A percentile compares a stretch with the other conserved stretches of the same genome.
Evolutionary conservation across 2,888 invertebrate genomes (phyloP).

Genomic region (Abrostola triplasia): DNA sequence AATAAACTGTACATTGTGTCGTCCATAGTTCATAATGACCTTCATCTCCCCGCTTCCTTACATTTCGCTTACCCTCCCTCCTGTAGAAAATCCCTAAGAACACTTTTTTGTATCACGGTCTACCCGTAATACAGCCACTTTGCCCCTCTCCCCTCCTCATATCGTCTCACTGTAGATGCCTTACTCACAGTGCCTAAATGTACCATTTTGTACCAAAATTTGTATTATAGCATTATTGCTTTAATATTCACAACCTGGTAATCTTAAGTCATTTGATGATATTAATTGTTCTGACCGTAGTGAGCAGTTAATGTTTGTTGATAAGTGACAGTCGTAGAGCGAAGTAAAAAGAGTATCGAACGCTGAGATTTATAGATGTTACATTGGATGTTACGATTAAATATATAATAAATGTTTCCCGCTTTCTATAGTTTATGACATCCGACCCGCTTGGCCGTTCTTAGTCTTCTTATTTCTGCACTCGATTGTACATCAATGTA

Average conservation of each 20-base stretch:
- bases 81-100: constrained; percentile 5
- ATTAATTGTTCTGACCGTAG: constrained; percentile 70
- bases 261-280: constrained; percentile 75
- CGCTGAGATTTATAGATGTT: constrained; percentile 40
- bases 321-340: constrained; percentile 43
- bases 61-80: constrained; percentile 19
- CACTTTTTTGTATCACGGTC: constrained; percentile 4
- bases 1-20: constrained; percentile 57
- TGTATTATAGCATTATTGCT: constrained; percentile 83
- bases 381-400: constrained; percentile 44
- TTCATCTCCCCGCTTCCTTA: constrained; percentile 43
- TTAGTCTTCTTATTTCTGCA: constrained; percentile 47
- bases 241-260: constrained; percentile 81
- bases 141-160: constrained; percentile 68
- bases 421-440: constrained; percentile 47
- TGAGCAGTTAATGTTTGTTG: constrained; percentile 30
- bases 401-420: constrained; percentile 44
- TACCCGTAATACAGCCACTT: constrained; percentile 14
- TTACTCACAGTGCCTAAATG: constrained; percentile 94
- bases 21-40: constrained; percentile 60
- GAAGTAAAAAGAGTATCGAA: constrained; percentile 47
- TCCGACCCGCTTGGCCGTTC: constrained; percentile 27
- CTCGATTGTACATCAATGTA: constrained; percentile 28
- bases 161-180: constrained; percentile 94
- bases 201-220: constrained; percentile 86